Evolutionary conservation across 2,113 vertebrate genomes (phyloP).

Genomic region (Cochlearius cochlearius): DNA sequence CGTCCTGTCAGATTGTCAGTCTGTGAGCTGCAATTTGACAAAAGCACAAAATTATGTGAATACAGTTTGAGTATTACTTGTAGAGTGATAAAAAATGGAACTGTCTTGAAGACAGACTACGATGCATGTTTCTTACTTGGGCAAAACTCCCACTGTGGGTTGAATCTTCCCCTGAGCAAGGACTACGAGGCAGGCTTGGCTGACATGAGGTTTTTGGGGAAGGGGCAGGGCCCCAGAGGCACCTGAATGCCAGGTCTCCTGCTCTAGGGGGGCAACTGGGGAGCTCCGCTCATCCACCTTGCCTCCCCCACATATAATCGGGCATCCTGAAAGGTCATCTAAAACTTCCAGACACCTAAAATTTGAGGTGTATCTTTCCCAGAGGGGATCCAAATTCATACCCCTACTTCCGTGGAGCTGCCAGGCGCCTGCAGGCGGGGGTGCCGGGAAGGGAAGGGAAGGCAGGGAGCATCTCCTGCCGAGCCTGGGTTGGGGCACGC

Average conservation of each 20-base stretch:
- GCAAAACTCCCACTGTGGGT: neutral
- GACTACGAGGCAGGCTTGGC: neutral
- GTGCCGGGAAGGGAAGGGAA: neutral
- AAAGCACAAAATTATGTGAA: neutral
- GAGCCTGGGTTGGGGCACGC: neutral
- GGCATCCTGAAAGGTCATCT: neutral
- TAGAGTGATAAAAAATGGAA: neutral
- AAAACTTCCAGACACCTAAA: neutral
- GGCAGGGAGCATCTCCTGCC: neutral
- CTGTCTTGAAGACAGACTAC: neutral
- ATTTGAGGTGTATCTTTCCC: neutral
- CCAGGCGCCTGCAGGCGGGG: neutral
- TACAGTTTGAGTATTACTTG: neutral
- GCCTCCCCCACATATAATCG: no score
- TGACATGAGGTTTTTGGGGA: neutral
- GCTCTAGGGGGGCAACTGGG: neutral
- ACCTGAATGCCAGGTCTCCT: accelerated
- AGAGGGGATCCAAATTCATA: neutral
- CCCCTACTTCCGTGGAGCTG: neutral
- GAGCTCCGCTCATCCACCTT: accelerated
- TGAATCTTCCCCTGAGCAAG: neutral
- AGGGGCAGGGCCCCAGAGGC: neutral
- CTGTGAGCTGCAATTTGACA: neutral
- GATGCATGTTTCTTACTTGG: neutral
- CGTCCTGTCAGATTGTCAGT: neutral